Evolutionary conservation across 1,140 invertebrate species (phyloP), one percentile per base, ranked within the genome.

Genomic region (Heliothis subflexa): DNA sequence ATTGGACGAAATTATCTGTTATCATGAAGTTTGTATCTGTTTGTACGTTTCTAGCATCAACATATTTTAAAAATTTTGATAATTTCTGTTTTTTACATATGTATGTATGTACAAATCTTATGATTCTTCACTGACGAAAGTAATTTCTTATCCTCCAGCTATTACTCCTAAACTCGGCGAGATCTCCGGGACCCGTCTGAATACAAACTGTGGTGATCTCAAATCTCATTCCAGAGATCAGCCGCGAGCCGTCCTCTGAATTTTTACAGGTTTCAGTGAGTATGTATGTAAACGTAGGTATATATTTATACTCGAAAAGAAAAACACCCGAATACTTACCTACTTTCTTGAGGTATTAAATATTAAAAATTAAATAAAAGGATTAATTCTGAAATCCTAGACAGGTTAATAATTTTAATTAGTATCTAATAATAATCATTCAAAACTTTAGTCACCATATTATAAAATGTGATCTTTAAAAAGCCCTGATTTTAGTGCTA

Each of bases 181-280:
- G 71, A 55, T 49, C 57, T 50, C n/a, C 57, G 45, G 45, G 72
- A 74, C 72, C 21, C 55, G 11, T 70, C 86, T 85, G 87, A 88
- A 90, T 89, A 90, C 87, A 88, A 87, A 89, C 82, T 78, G 78
- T 55, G 80, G 61, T 81, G 83, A 87, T 87, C 85, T 86, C 71
- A 86, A 88, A 88, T 88, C 86, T 82, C 85, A 87, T 87, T 85
- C 81, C 87, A 81, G 55, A 71, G 78, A 82, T 82, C 57, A 77
- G 71, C 55, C 72, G 78, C 75, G 78, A 73, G 75, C 59, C 57
- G 62, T 54, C 55, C 66, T 72, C 76, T 78, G 64, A 79, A 76
- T 75, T 80, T 66, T 74, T 76, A 80, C 57, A 61, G 45, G 13
- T 52, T 14, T 72, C 45, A 59, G 76, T 40, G 7, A 7, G 33